Percentiles rank a stretch among this genome's conserved stretches.
Conservation (phyloP, 2,797 vertebrate species). For the Sciurus carolinensis region DNA sequence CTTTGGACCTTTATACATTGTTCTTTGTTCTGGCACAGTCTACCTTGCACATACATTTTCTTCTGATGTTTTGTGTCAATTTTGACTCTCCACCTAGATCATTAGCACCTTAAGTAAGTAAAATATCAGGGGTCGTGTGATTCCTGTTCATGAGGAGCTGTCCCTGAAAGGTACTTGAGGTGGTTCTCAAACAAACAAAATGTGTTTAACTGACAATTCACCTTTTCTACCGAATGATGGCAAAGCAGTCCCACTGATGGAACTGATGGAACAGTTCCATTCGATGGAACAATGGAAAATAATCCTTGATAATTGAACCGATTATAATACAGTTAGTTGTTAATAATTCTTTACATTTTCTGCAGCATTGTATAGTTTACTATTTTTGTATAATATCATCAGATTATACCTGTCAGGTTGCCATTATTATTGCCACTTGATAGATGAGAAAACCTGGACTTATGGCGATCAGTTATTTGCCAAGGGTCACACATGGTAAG, state of each 20-base stretch:
- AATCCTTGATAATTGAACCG: neutral
- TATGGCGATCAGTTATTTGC: neutral
- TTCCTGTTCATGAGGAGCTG: neutral
- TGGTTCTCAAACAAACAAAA: neutral
- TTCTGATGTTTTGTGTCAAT: neutral
- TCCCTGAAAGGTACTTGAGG: slow-evolving; percentile 4
- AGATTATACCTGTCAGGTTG: neutral
- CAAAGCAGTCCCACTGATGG: neutral
- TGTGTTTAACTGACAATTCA: neutral
- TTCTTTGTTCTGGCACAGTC: neutral
- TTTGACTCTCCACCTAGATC: neutral
- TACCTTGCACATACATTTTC: neutral
- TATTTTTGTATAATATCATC: neutral
- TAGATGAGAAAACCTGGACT: neutral
- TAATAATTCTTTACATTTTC: neutral
- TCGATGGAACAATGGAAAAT: neutral
- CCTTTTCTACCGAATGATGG: neutral
- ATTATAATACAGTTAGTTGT: too few relatives aligned
- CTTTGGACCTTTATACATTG: neutral
- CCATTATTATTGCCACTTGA: neutral
- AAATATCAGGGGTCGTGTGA: neutral
- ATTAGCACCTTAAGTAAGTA: neutral
- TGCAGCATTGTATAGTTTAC: neutral
- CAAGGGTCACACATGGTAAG: neutral
- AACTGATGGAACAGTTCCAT: too few relatives aligned